phyloP scores from a whole-genome alignment of 2,113 vertebrate species.

The Actenoides hombroni region DNA sequence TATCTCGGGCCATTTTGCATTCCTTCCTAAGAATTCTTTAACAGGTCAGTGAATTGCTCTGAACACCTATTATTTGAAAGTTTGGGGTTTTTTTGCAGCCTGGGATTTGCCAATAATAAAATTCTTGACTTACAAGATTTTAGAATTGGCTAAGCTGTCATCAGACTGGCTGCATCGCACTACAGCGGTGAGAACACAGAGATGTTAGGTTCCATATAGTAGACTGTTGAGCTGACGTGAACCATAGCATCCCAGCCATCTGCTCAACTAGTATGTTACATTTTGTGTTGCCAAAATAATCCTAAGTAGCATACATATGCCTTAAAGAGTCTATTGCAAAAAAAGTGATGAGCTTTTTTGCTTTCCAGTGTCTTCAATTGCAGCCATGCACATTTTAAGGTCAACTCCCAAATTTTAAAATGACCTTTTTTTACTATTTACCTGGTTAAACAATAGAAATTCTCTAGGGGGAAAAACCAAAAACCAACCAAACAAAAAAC shows the following conservation, averaged over 20 bases:
- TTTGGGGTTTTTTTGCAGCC: neutral
- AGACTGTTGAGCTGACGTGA: neutral
- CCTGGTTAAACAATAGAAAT: neutral
- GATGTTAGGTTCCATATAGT: neutral
- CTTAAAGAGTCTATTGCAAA: neutral
- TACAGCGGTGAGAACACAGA: fast-evolving
- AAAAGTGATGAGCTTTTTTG: neutral
- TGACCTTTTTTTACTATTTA: neutral
- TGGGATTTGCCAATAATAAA: neutral
- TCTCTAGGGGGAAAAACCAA: neutral
- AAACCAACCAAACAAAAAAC: too few relatives aligned
- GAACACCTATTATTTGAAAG: neutral
- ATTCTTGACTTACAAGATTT: neutral
- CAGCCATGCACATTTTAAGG: neutral
- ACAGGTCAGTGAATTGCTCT: neutral
- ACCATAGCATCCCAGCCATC: neutral
- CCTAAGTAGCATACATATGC: neutral
- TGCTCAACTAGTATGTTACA: neutral
- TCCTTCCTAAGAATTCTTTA: neutral
- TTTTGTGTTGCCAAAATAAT: neutral
- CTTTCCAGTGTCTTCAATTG: neutral
- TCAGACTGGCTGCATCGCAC: neutral
- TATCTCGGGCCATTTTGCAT: neutral
- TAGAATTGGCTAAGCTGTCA: neutral
- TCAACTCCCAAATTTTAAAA: neutral